Conservation (phyloP, 2,113 vertebrate species). For the Pionites leucogaster region DNA sequence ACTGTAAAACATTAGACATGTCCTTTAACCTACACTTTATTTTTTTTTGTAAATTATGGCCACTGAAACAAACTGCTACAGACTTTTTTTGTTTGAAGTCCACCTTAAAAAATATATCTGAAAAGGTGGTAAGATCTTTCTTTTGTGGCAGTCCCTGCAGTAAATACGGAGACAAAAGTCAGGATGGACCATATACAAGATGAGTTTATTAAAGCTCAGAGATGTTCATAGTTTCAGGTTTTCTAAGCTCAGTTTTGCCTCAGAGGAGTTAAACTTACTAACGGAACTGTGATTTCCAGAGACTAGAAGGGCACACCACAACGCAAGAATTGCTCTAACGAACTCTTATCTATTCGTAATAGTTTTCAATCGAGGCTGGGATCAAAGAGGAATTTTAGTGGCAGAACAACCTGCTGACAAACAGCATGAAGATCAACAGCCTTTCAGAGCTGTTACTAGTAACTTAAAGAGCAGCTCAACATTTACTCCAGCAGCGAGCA, state of each 20-base stretch:
- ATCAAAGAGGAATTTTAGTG: rapidly evolving
- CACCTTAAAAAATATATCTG: neutral
- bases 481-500: neutral
- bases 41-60: neutral
- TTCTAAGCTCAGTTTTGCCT: neutral
- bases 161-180: neutral
- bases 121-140: neutral
- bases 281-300: neutral
- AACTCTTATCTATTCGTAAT: neutral
- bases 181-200: neutral
- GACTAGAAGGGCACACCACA: neutral
- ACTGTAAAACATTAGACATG: neutral
- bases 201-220: neutral
- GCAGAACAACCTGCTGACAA: neutral
- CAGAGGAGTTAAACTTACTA: neutral
- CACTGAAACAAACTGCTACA: neutral
- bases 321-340: neutral
- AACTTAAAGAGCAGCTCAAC: neutral
- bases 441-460: neutral
- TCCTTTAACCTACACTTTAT: neutral
- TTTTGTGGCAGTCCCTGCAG: neutral
- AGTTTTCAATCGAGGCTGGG: neutral
- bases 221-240: rapidly evolving
- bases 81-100: neutral
- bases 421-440: neutral